Evolutionary conservation across 1,140 invertebrate species (phyloP).

Genomic region (Homalodisca vitripennis): DNA sequence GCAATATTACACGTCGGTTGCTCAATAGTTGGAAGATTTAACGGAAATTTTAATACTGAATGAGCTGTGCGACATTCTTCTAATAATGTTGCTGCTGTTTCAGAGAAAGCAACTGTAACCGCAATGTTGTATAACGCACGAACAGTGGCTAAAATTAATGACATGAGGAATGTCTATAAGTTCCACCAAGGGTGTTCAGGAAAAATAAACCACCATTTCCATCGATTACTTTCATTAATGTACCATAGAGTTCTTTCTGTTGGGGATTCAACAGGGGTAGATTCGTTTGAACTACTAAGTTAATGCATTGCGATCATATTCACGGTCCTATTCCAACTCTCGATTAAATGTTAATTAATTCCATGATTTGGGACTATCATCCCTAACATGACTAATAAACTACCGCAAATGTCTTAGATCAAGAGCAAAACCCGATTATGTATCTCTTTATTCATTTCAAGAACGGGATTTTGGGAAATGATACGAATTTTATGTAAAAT

Average conservation of each 20-base stretch:
- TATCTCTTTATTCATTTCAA: not conserved
- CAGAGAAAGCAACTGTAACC: slow-evolving; percentile 48
- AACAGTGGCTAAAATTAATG: slow-evolving; percentile 37
- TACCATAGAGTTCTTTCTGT: no score
- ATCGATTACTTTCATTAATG: not conserved
- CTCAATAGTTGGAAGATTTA: slow-evolving; percentile 41
- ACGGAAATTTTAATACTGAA: slow-evolving; percentile 53
- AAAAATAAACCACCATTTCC: slow-evolving; percentile 30
- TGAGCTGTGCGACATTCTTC: slow-evolving; percentile 52
- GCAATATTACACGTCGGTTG: slow-evolving; percentile 46
- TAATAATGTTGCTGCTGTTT: no score
- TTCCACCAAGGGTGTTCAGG: slow-evolving; percentile 39
- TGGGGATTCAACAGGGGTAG: no score
- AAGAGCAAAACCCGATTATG: not conserved
- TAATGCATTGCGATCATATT: not conserved
- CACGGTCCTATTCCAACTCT: not conserved
- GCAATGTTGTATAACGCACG: no score
- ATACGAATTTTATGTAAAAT: not conserved
- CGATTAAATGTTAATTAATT: not conserved
- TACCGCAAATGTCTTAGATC: not conserved
- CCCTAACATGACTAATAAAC: not conserved
- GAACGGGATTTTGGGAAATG: not conserved
- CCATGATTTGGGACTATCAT: not conserved
- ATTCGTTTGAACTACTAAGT: not conserved
- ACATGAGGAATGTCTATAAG: slow-evolving; percentile 46